Evolutionary conservation across 2,888 invertebrate genomes (phyloP), one percentile per base, ranked within the genome.

Genomic region (Eupithecia dodoneata): DNA sequence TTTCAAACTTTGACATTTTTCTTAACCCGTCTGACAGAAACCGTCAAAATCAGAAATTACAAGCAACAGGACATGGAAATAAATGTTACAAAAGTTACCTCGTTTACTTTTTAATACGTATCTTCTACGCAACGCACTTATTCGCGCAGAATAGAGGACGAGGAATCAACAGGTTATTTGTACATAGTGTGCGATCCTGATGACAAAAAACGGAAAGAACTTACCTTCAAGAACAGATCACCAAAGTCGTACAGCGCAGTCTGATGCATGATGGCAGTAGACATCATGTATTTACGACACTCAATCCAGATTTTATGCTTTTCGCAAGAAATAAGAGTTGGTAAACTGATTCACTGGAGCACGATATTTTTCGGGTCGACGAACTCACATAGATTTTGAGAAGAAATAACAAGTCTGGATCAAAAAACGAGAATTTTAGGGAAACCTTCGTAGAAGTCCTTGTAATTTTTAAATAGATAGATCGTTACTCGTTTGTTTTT

Each of bases 181-280:
- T 59, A 59, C 18, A 52, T 59, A 59, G 5, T n/a, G 49, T 13
- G 49, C 13, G 55, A 55, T 9, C 55, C 30, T 30, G 30, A 30
- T 7, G 7, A 59, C n/a, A 59, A 59, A 18, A 59, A 3, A 59
- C 49, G 13, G 13, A 49, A 49, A 12, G 49, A 81, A 88, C 92
- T 93, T 96, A 97, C 97, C 97, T 97, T 97, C 91, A 96, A 96
- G 88, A 97, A 95, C 93, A 96, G 96, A 93, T 97, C 97, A 95
- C 96, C 96, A 95, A 97, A 97, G 89, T 97, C 97, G 95, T 96
- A 97, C 95, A 97, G 96, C 90, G 97, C 96, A 94, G 96, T 96
- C 94, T 96, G 96, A 94, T 96, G 96, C 97, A 97, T 97, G 93
- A 97, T 97, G 92, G 97, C 97, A 86, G 97, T 97, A 94, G 97